These are phyloP conservation scores for Paraescarpia echinospica DNA, from an alignment of 1,140 invertebrate species.

Conservation along the genomic window DNA sequence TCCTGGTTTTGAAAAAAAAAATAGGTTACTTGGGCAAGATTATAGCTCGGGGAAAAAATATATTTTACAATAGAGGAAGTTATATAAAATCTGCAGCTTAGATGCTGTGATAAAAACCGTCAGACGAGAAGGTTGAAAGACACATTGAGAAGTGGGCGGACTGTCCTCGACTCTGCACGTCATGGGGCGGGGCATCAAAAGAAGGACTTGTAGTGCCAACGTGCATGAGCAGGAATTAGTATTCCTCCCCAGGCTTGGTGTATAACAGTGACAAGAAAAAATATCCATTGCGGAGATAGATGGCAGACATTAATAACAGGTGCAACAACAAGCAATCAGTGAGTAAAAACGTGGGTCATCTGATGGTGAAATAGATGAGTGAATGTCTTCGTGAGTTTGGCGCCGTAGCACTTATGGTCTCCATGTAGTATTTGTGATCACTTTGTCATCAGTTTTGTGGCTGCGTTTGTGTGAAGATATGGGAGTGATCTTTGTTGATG, in stretches of 20 bases:
- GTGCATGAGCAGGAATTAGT: not conserved
- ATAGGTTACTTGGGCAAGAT: no score
- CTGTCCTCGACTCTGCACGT: not conserved
- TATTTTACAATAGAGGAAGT: not conserved
- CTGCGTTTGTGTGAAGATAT: not conserved
- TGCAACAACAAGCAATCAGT: not conserved
- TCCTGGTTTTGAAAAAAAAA: no score
- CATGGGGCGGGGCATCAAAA: not conserved
- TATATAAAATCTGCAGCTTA: not conserved
- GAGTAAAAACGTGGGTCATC: not conserved
- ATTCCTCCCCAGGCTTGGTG: not conserved
- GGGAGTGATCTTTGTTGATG: not conserved
- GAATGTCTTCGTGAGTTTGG: not conserved
- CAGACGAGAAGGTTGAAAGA: not conserved
- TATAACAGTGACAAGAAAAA: not conserved
- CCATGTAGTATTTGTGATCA: not conserved
- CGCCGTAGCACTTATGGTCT: not conserved
- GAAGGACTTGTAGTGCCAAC: not conserved
- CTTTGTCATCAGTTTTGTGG: not conserved
- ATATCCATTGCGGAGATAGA: not conserved
- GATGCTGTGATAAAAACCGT: not conserved
- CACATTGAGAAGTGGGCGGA: not conserved
- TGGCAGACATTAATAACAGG: not conserved
- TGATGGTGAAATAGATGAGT: not conserved
- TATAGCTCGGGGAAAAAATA: no score